phyloP scores from a whole-genome alignment of 1,140 invertebrate genomes.

The Aphelenchoides fujianensis region DNA sequence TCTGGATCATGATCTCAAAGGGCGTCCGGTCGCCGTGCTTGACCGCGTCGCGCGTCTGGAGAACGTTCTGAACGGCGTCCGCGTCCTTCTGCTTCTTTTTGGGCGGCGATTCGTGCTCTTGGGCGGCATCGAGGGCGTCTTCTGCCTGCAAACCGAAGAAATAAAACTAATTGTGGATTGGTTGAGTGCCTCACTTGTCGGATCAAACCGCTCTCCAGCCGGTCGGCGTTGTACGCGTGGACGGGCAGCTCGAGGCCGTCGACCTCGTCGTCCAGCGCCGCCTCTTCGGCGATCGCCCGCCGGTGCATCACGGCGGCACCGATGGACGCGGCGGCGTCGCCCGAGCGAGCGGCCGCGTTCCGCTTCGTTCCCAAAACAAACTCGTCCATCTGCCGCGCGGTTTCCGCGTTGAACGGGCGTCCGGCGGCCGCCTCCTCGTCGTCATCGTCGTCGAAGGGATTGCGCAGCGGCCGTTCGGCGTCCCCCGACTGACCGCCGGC shows the following conservation, averaged over 20 bases:
- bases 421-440: no score
- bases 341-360: neutral
- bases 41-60: neutral
- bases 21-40: neutral
- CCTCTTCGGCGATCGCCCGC: neutral
- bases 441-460: neutral
- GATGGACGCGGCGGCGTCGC: neutral
- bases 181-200: neutral
- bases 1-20: neutral
- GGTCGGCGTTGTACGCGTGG: neutral
- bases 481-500: neutral
- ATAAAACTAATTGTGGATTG: no score
- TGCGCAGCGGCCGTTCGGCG: neutral
- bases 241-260: neutral
- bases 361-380: neutral
- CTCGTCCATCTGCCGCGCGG: neutral
- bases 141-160: constrained; percentile 1
- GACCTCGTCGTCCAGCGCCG: neutral
- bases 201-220: neutral
- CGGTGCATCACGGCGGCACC: neutral
- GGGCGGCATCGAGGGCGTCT: neutral
- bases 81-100: neutral
- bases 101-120: neutral
- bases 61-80: neutral
- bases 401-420: neutral